Evolutionary conservation across 2,888 invertebrate genomes (phyloP).

Genomic region (Apotomis capreana): DNA sequence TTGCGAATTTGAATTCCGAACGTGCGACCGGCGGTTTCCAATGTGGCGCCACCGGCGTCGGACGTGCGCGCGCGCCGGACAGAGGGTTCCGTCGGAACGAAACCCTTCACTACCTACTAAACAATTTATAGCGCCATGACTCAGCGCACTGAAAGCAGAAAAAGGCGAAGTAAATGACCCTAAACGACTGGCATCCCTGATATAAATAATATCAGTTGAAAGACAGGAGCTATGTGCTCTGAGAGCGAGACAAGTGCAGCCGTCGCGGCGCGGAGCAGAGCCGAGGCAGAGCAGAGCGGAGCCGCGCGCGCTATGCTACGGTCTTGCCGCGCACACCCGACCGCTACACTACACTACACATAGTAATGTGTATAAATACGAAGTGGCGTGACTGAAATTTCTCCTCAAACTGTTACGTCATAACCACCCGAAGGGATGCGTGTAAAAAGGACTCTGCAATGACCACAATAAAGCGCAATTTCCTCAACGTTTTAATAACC

Average conservation of each 20-base stretch:
- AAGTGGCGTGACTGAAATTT: constrained; percentile 75
- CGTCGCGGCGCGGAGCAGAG: not conserved
- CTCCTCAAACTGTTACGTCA: constrained; percentile 62
- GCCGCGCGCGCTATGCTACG: constrained; percentile 42
- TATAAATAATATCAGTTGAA: constrained; percentile 74
- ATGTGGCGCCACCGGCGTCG: constrained; percentile 68
- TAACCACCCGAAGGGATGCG: constrained; percentile 51
- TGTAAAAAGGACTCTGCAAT: constrained; percentile 62
- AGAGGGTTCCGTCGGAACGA: constrained; percentile 5
- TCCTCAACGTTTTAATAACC: constrained; percentile 61
- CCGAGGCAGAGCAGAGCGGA: constrained; percentile 4
- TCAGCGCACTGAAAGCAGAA: constrained; percentile 58
- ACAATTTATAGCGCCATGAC: not conserved
- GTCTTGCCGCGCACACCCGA: constrained; percentile 54
- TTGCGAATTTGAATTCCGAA: constrained; percentile 64
- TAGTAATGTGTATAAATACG: constrained; percentile 62
- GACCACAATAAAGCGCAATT: constrained; percentile 61
- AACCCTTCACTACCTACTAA: not conserved
- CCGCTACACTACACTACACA: constrained; percentile 43
- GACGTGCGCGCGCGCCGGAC: not conserved
- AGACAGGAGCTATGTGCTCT: constrained; percentile 53
- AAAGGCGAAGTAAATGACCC: constrained; percentile 71
- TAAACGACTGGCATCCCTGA: constrained; percentile 70
- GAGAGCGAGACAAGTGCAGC: constrained; percentile 45
- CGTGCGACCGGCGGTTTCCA: constrained; percentile 70